A percentile compares a stretch with the other conserved stretches of the same genome.
These are phyloP conservation scores for Neomorphus geoffroyi DNA, from an alignment of 2,797 vertebrate species.

Conservation along the genomic window DNA sequence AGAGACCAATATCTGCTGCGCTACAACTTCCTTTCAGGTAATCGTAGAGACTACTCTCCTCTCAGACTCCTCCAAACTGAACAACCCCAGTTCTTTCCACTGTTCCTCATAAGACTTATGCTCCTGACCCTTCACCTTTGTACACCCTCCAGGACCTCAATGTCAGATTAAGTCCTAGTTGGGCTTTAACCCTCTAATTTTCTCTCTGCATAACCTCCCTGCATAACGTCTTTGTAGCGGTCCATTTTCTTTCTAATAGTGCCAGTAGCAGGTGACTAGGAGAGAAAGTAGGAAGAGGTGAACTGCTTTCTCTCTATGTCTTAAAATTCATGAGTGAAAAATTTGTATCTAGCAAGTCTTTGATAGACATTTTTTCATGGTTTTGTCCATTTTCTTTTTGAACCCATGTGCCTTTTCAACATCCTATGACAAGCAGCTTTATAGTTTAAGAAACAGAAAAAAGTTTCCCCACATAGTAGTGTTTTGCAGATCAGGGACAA, in stretches of 20 bases:
- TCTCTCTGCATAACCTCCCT: too few species aligned
- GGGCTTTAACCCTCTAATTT: too few species aligned
- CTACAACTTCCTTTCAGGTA: too few species aligned
- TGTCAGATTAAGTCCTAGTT: too few species aligned
- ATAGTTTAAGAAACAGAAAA: neutral
- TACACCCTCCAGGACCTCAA: too few species aligned
- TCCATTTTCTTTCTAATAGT: neutral
- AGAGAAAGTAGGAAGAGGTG: neutral
- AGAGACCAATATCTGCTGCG: too few species aligned
- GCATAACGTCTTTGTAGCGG: too few species aligned
- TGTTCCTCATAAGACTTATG: too few species aligned
- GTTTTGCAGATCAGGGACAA: neutral
- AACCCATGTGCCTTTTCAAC: neutral
- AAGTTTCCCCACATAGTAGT: fast-evolving
- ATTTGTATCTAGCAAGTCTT: neutral
- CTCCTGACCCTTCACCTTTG: too few species aligned
- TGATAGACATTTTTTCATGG: neutral
- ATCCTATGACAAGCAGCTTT: neutral
- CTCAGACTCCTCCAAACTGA: too few species aligned
- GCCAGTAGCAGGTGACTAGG: neutral
- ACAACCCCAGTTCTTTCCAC: too few species aligned
- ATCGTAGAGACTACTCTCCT: too few species aligned
- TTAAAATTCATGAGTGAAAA: neutral
- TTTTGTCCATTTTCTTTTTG: neutral
- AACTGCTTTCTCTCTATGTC: neutral